Conservation (phyloP, 2,797 vertebrate genomes). For the Leptodactylus fallax region DNA sequence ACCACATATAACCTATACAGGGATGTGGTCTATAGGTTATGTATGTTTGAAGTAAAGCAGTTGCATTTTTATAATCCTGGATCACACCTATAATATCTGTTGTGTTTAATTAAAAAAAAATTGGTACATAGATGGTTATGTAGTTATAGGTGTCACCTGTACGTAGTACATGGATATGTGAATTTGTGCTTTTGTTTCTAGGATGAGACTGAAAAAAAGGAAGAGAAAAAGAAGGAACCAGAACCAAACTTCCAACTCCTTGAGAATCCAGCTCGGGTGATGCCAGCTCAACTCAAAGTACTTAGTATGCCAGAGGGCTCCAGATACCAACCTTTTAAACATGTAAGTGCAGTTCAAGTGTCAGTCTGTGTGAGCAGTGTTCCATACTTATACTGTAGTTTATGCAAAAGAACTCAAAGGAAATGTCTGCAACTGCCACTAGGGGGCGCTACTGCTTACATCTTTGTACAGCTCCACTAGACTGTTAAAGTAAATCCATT, state of each 20-base stretch:
- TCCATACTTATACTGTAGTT: background rate
- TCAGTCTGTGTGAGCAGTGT: background rate
- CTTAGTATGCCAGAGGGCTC: constrained; percentile 93
- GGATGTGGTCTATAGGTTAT: no score
- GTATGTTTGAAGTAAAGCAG: no score
- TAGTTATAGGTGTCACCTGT: background rate
- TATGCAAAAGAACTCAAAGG: background rate
- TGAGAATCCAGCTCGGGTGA: constrained; percentile 94
- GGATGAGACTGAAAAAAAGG: constrained; percentile 86
- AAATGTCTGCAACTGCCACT: no score
- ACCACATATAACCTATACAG: no score
- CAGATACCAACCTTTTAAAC: constrained; percentile 98
- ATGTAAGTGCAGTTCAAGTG: constrained; percentile 75
- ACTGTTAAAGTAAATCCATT: no score
- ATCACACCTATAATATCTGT: no score
- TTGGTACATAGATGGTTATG: background rate
- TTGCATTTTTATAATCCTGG: no score
- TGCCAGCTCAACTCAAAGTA: constrained; percentile 98
- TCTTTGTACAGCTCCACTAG: background rate
- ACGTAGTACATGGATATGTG: background rate
- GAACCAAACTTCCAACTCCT: constrained; percentile 95
- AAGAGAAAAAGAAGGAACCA: constrained; percentile 97
- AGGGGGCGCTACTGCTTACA: no score
- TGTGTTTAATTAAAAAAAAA: no score
- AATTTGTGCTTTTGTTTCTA: constrained; percentile 65